These are phyloP conservation scores for Anneissia japonica DNA, from an alignment of 35 echinoderm and acorn worm genomes.

Conservation along the genomic window DNA sequence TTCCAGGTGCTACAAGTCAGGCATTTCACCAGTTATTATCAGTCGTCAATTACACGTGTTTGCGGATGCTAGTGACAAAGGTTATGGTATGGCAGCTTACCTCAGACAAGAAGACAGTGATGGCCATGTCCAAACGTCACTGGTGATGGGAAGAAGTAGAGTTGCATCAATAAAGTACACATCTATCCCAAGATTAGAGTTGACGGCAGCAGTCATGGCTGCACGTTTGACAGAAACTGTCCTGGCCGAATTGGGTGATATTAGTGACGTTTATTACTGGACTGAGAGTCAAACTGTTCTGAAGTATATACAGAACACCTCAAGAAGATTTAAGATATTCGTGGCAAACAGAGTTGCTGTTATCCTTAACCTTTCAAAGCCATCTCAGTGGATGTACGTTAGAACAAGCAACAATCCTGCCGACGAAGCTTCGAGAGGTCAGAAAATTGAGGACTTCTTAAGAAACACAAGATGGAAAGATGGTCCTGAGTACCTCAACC, in stretches of 20 bases:
- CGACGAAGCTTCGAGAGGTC: not conserved
- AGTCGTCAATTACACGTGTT: not conserved
- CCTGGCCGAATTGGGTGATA: not conserved
- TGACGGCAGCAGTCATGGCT: not conserved
- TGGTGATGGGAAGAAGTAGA: conserved; percentile 35
- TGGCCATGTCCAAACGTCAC: conserved; percentile 5
- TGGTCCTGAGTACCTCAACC: not conserved
- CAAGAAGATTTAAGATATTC: conserved; percentile 26
- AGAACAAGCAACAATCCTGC: not conserved
- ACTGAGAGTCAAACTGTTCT: conserved; percentile 43
- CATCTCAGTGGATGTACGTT: conserved; percentile 44
- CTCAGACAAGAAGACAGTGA: not conserved
- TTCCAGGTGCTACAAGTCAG: not conserved
- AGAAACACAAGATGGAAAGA: not conserved
- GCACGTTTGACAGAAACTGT: not conserved
- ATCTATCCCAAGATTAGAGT: not conserved
- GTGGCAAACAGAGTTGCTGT: conserved; percentile 43
- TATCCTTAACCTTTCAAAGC: not conserved
- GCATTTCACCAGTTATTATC: not conserved
- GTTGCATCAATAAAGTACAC: conserved; percentile 58
- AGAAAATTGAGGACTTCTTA: not conserved
- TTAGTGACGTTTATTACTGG: conserved; percentile 16
- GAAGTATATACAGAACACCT: conserved; percentile 41
- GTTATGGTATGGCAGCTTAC: not conserved
- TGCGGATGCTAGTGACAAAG: conserved; percentile 7